These are phyloP conservation scores for Sphaerophoria rueppellii DNA, from an alignment of 2,888 invertebrate species.

Conservation along the genomic window DNA sequence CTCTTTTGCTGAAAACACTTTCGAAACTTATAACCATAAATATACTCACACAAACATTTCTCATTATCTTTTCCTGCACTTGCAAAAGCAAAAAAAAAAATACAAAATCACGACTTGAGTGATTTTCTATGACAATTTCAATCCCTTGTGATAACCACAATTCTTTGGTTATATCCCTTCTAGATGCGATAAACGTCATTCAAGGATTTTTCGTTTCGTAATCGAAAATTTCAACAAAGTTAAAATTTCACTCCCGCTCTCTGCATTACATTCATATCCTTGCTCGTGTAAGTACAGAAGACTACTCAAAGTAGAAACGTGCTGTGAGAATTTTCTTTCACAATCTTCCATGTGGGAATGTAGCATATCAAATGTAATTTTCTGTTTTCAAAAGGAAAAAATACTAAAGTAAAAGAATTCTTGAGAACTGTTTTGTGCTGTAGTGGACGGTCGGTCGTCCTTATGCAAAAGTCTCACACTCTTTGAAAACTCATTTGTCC, in stretches of 20 bases:
- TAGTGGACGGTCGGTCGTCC: neutral
- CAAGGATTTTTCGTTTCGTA: slow-evolving; percentile 17
- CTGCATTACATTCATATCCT: neutral
- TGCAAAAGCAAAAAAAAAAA: neutral
- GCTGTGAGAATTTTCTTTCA: neutral
- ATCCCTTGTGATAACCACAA: slow-evolving; percentile 40
- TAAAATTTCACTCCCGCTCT: neutral
- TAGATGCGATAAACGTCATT: slow-evolving; percentile 37
- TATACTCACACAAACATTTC: neutral
- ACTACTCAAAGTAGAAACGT: neutral
- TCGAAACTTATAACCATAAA: no score
- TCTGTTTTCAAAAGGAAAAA: slow-evolving; percentile 17
- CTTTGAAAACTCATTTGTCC: slow-evolving; percentile 15
- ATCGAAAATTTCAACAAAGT: slow-evolving; percentile 21
- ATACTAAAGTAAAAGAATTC: neutral
- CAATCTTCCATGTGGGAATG: slow-evolving; percentile 23
- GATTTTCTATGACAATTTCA: slow-evolving; percentile 22
- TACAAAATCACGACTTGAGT: slow-evolving; percentile 16
- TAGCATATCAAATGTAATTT: slow-evolving; percentile 33
- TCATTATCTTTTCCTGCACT: slow-evolving; percentile 14
- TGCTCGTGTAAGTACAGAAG: neutral
- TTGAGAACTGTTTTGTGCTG: neutral
- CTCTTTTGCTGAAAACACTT: no score
- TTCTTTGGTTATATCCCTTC: slow-evolving; percentile 25
- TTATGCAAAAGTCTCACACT: neutral